Percentiles rank a stretch among this genome's conserved stretches.
Conservation (phyloP, 2,113 vertebrate species). For the Lophotis ruficrista region DNA sequence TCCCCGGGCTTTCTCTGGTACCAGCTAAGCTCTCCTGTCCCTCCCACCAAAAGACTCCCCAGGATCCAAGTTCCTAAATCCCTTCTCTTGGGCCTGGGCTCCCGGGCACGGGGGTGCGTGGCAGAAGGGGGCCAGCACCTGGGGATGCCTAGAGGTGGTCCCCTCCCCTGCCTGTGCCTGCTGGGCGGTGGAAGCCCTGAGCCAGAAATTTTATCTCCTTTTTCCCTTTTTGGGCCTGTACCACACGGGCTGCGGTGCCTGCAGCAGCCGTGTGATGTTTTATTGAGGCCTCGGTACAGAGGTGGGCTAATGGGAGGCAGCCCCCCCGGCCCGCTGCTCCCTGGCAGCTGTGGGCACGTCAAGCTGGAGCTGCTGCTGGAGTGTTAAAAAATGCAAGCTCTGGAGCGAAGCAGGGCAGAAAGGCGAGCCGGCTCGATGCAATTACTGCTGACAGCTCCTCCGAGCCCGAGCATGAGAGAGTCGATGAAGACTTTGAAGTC, state of each 20-base stretch:
- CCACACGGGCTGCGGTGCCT: accelerated
- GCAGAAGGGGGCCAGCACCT: neutral
- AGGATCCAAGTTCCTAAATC: neutral
- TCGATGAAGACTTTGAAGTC: neutral
- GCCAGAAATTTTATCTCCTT: neutral
- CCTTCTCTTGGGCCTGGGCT: neutral
- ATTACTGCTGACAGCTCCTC: neutral
- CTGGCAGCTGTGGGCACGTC: neutral
- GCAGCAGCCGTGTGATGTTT: neutral
- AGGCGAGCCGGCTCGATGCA: neutral
- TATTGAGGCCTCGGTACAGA: neutral
- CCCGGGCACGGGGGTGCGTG: no score
- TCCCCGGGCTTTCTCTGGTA: neutral
- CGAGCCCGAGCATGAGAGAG: neutral
- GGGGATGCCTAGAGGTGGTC: neutral
- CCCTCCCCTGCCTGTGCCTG: neutral
- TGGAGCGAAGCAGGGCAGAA: neutral
- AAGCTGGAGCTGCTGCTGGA: neutral
- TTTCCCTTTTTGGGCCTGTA: neutral
- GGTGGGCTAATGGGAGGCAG: neutral
- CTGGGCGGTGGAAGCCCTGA: neutral
- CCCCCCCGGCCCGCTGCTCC: neutral
- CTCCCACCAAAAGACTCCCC: neutral
- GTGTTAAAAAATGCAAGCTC: neutral
- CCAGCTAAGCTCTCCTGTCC: neutral